These are phyloP conservation scores for Columbina picui DNA, from an alignment of 2,113 vertebrate species.

Conservation along the genomic window DNA sequence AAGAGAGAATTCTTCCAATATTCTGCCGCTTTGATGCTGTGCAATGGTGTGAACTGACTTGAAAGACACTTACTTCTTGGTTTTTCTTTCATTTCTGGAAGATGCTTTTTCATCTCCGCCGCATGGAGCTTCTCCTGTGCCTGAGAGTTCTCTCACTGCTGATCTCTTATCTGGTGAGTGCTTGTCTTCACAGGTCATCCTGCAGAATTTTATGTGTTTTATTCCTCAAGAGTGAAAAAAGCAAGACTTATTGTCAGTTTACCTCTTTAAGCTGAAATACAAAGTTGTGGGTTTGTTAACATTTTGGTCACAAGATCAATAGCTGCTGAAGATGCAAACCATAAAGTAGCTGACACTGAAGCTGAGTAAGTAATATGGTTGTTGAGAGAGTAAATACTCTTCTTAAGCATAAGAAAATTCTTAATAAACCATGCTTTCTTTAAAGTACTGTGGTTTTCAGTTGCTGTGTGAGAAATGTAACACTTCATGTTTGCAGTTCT, in stretches of 20 bases:
- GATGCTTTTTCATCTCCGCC: conserved; percentile 95
- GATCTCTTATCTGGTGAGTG: conserved; percentile 97
- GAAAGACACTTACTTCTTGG: conserved; percentile 57
- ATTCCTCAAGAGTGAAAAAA: not conserved
- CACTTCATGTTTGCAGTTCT: conserved; percentile 44
- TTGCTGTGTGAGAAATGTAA: conserved; percentile 57
- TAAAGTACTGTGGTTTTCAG: not conserved
- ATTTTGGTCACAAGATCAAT: not conserved
- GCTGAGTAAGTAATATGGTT: not conserved
- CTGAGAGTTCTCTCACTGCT: conserved; percentile 87
- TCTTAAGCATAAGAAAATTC: not conserved
- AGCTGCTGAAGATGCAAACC: not conserved
- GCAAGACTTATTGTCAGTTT: not conserved
- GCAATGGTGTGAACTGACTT: conserved; percentile 44
- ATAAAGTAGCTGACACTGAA: not conserved
- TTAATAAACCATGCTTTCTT: not conserved
- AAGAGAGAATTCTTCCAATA: conserved; percentile 63
- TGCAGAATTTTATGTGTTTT: not conserved
- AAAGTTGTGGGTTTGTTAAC: not conserved
- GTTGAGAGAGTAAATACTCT: not conserved
- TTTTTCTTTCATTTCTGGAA: conserved; percentile 84
- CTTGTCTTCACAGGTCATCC: not conserved
- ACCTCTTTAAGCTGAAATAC: not conserved
- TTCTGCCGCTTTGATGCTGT: conserved; percentile 62
- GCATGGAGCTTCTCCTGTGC: conserved; percentile 92